Evolutionary conservation across 2,113 vertebrate species (phyloP).

Genomic region (Perca flavescens): DNA sequence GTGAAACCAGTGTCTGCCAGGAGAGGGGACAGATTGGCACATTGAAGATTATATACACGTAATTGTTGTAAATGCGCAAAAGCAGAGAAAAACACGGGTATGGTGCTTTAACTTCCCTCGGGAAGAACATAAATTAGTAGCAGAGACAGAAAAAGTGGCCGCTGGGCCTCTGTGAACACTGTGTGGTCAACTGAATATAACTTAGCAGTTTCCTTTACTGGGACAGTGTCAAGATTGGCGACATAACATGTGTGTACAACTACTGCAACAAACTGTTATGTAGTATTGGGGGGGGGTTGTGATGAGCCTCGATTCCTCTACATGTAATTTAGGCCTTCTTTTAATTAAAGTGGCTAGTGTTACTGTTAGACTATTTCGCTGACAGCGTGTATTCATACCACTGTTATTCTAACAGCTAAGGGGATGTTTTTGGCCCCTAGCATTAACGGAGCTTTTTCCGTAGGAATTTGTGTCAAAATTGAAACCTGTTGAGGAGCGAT

Average conservation of each 20-base stretch:
- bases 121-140: not conserved
- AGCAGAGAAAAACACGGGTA: not conserved
- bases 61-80: not conserved
- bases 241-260: not conserved
- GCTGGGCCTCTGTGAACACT: not conserved
- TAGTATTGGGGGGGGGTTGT: not conserved
- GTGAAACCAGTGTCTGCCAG: not conserved
- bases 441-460: not conserved
- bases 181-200: not conserved
- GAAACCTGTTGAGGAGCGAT: conserved; percentile 48
- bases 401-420: not conserved
- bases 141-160: not conserved
- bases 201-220: not conserved
- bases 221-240: not conserved
- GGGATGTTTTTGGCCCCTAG: not conserved
- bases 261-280: not conserved
- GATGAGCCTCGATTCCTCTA: not conserved
- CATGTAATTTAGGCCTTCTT: not conserved
- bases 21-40: not conserved
- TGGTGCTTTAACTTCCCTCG: not conserved
- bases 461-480: not conserved
- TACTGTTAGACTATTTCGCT: not conserved
- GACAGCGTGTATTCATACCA: not conserved
- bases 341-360: not conserved
- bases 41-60: not conserved